Base-by-base conservation (phyloP, 1,140 invertebrate species). In the Pinna nobilis region DNA sequence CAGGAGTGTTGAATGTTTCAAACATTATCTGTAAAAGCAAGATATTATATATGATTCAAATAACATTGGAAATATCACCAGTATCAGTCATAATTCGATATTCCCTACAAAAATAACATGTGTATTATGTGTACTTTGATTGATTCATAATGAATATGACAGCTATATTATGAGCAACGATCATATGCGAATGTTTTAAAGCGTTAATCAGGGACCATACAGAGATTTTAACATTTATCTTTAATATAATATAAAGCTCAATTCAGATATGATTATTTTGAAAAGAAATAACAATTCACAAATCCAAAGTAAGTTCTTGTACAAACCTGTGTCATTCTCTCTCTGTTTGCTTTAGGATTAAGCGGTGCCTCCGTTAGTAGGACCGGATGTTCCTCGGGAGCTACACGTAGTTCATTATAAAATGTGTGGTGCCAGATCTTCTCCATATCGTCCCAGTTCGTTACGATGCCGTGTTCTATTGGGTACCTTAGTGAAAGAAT, bases 371-470 rank as follows among this genome's bases (percentile, higher is more conserved):
- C 86, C 11, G 85, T 87, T 11, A 87, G 53, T 75, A 98, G 92
- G 53, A 97, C 95, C 65, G 96, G 95, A 89, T 96, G 95, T 87
- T 97, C 95, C 90, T 97, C 96, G 33, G 96, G 96, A 70, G 95
- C 95, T 77, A 97, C 95, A 89, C 95, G 92, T 70, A 98, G 91
- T 88, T 96, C 95, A 89, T 96, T 97, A 83, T 88, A 90, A 82
- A 91, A 91, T 7, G 89, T 89, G 80, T 90, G 89, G 70, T 91
- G 96, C 95, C 95, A 96, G 87, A 97, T 96, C 89, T 96, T 96
- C 88, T 96, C 95, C 95, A 98, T 97, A 74, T 91, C 89, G 70
- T 91, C 90, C 90, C 90, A 90, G 82, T 90, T 90, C 53, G 86
- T 90, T 57, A 90, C 90, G 76, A 91, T 89, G 37, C 90, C 90